Base-by-base conservation (phyloP, 2,888 invertebrate genomes). In the Cerastoderma edule region DNA sequence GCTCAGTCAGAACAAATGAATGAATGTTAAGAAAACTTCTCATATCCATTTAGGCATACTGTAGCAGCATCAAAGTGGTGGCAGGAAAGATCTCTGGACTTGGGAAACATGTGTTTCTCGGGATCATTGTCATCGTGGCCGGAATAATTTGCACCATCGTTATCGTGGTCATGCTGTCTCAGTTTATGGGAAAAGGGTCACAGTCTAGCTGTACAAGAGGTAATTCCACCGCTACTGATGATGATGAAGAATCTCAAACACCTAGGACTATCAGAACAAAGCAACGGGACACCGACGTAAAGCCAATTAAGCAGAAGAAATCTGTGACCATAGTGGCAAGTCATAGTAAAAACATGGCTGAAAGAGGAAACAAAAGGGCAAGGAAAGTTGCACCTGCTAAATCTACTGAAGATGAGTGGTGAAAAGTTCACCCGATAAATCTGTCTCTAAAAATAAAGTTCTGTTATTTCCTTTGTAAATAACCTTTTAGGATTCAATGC, bases 31-130 rank as follows among this genome's bases (percentile, higher is more conserved):
- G n/a, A n/a, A n/a, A n/a, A n/a, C n/a, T n/a, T n/a, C n/a, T n/a
- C n/a, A n/a, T n/a, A n/a, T n/a, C 24, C 33, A 65, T 71, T 1
- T 24, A 75, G 75, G 75, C 75, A n/a, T 48, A 66, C 19, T 75
- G 75, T 53, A 46, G 60, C 0, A 13, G 39, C 22, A 8, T 35
- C 1, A 63, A 65, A 32, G 50, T 66, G 8, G 35, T 48, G 8
- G 28, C 57, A 19, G 65, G 32, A 16, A 57, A 44, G 27, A 28
- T 64, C 32, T 54, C 66, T n/a, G 69, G 56, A n/a, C 70, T 75
- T 4, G 75, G 75, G 16, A 63, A 69, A 57, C 46, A 70, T 46
- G 68, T 44, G 10, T n/a, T 75, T 10, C 32, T 75, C 10, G 75
- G 65, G 0, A 65, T 75, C 5, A 24, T 27, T 16, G 69, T 57